A percentile compares a stretch with the other conserved stretches of the same genome.
Conservation (phyloP, 2,113 vertebrate species). For the Strix uralensis region DNA sequence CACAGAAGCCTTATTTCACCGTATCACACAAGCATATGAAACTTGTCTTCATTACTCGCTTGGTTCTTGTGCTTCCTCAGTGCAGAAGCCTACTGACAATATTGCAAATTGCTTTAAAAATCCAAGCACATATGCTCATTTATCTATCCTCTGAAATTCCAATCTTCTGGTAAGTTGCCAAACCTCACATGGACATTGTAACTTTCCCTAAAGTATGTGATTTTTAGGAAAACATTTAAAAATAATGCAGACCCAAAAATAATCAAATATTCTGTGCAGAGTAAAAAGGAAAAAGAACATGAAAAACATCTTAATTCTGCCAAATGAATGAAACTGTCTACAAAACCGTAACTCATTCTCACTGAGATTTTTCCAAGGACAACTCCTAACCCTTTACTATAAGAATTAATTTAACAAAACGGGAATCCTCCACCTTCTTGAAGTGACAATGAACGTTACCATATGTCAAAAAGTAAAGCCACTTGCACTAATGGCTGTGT, state of each 20-base stretch:
- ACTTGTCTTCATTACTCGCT: slow-evolving; percentile 18
- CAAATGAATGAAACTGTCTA: background rate
- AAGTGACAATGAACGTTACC: background rate
- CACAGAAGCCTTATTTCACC: background rate
- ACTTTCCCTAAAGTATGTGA: background rate
- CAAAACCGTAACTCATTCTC: background rate
- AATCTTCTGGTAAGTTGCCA: background rate
- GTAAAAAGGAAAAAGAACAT: background rate
- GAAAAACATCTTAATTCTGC: background rate
- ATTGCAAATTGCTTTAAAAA: slow-evolving; percentile 40
- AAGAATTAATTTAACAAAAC: background rate
- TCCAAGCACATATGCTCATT: background rate
- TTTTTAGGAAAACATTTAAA: slow-evolving; percentile 1
- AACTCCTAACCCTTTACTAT: background rate
- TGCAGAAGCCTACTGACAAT: slow-evolving; percentile 27
- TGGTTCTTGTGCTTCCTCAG: slow-evolving; percentile 2
- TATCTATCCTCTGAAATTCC: slow-evolving; percentile 6
- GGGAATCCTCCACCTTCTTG: background rate
- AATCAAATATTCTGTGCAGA: background rate
- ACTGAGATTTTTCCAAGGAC: background rate
- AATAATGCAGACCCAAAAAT: background rate
- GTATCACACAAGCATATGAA: slow-evolving; percentile 10
- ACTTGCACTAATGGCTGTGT: background rate
- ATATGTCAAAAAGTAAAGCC: background rate
- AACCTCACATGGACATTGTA: background rate